phyloP scores from a whole-genome alignment of 2,113 vertebrate genomes.

The Lathamus discolor region DNA sequence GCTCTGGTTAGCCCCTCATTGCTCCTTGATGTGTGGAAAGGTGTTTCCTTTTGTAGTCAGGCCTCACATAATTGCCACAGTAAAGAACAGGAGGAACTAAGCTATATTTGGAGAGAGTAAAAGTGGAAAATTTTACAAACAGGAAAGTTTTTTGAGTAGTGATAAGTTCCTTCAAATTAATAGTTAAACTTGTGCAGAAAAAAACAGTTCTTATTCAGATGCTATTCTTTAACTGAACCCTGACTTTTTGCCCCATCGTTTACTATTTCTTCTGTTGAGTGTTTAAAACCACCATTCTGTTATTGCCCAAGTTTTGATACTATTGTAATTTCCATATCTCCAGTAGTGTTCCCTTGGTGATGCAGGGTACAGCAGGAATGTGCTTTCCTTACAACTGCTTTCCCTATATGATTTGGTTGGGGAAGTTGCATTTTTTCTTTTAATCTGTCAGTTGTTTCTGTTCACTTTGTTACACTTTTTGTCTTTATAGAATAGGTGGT shows the following conservation, averaged over 20 bases:
- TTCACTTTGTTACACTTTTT: background rate
- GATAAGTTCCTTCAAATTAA: background rate
- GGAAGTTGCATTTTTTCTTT: background rate
- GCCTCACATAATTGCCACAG: rapidly evolving
- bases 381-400: background rate
- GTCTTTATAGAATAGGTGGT: background rate
- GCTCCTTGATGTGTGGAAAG: background rate
- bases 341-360: background rate
- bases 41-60: background rate
- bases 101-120: background rate
- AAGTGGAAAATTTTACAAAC: background rate
- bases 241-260: background rate
- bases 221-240: background rate
- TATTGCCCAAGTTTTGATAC: background rate
- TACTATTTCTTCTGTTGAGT: background rate
- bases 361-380: background rate
- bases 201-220: background rate
- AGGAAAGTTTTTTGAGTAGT: background rate
- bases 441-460: background rate
- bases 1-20: background rate
- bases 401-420: background rate
- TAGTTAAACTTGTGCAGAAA: background rate
- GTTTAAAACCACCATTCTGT: background rate
- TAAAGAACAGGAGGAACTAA: background rate
- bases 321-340: background rate